Evolutionary conservation across 2,113 vertebrate species (phyloP).

Genomic region (Equus przewalskii): DNA sequence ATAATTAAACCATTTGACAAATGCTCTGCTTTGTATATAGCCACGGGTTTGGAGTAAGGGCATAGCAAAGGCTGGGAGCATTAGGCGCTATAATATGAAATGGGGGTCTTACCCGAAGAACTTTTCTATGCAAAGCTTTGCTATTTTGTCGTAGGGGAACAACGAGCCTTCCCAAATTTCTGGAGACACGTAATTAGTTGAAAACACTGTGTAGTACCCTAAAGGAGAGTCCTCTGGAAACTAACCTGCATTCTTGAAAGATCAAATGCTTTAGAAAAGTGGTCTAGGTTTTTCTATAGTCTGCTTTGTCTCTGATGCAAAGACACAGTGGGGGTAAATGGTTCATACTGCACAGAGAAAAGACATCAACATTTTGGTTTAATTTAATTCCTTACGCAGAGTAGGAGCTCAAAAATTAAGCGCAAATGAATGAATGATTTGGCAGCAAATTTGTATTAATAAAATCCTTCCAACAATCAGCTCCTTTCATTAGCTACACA

Average conservation of each 20-base stretch:
- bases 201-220: background rate
- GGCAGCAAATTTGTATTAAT: background rate
- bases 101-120: background rate
- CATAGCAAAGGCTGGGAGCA: background rate
- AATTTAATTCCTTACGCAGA: background rate
- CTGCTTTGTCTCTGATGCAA: background rate
- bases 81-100: background rate
- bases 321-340: background rate
- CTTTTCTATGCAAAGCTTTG: background rate
- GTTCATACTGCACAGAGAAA: background rate
- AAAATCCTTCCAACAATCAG: background rate
- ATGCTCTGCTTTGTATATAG: background rate
- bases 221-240: background rate
- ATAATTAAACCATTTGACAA: background rate
- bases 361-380: background rate
- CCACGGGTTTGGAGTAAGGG: background rate
- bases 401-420: background rate
- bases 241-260: background rate
- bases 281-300: background rate
- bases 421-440: background rate
- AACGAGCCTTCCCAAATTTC: background rate
- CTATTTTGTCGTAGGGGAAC: background rate
- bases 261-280: conserved; percentile 31
- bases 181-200: background rate
- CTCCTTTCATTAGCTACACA: background rate